phyloP scores from a whole-genome alignment of 2,113 vertebrate species.

The Myodes glareolus region DNA sequence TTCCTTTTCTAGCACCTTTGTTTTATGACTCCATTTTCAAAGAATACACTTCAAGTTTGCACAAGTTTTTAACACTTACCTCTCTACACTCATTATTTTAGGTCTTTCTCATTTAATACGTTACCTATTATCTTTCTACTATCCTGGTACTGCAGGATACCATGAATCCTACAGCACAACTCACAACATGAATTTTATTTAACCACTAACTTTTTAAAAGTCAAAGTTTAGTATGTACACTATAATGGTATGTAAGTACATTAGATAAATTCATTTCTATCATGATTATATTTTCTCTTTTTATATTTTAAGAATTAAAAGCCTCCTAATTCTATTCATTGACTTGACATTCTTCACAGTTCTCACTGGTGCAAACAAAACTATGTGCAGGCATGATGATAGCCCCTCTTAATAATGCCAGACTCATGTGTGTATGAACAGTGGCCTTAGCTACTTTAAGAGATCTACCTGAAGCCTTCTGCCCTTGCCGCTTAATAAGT shows the following conservation, averaged over 20 bases:
- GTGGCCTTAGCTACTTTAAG: neutral
- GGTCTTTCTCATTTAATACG: neutral
- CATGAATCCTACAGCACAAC: neutral
- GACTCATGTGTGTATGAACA: neutral
- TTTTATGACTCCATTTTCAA: neutral
- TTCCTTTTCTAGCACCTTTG: neutral
- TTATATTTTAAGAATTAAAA: neutral
- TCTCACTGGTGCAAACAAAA: neutral
- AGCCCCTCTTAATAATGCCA: neutral
- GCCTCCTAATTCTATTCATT: neutral
- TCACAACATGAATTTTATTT: neutral
- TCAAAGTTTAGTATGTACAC: neutral
- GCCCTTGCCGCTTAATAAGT: neutral
- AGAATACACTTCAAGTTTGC: neutral
- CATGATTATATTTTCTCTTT: neutral
- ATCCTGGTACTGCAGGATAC: neutral
- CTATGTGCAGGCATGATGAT: neutral
- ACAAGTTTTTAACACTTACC: neutral
- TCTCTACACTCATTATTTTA: neutral
- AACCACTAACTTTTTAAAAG: neutral
- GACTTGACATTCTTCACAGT: neutral
- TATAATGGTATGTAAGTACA: neutral
- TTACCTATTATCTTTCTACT: neutral
- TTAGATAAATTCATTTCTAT: neutral
- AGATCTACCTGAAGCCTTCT: neutral